Base-by-base conservation (phyloP, 2,797 vertebrate species). In the Synaphobranchus kaupii region DNA sequence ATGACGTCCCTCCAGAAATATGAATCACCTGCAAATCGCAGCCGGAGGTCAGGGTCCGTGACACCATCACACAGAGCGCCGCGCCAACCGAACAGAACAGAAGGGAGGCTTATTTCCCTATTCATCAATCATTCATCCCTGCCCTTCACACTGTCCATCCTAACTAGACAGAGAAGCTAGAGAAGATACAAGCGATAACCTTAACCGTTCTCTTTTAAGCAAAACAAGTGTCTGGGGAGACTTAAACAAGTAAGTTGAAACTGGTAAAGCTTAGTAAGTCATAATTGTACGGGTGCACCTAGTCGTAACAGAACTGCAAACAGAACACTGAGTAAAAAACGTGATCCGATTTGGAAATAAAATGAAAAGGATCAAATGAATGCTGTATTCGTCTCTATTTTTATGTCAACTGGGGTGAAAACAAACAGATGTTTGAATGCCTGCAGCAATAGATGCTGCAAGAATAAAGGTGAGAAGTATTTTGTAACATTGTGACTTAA, bases 121-220 rank as follows among this genome's bases (percentile, higher is more conserved):
- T 56, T 84, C 81, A 87, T 87, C 76, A 84, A 84, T 87, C 86
- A 87, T 87, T 87, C 81, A 87, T 83, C 63, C 22, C 48, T 48
- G 50, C 54, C 86, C 86, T 48, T 60, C 82, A 47, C 12, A 28
- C 9, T 58, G 86, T 20, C 83, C 68, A 47, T 66, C 78, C 6
- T 76, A 9, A 48, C 66, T 7, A 85, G 58, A 48, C 52, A 13
- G 15, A 86, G 22, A 28, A 28, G 63, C 63, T 50, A n/a, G 39
- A 82, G 47, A 8, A 78, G 13, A 85, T 63, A 50, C 13, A 15
- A 60, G 39, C 39, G 13, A 52, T 80, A 34, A 80, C 34, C 25
- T n/a, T 58, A 4, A 25, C 56, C n/a, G 31, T 20, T 63, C 34
- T 47, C 58, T 50, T 44, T 71, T 34, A 39, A 83, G 22, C 22